phyloP scores from a whole-genome alignment of 1,140 invertebrate species.

The Hirudo medicinalis region DNA sequence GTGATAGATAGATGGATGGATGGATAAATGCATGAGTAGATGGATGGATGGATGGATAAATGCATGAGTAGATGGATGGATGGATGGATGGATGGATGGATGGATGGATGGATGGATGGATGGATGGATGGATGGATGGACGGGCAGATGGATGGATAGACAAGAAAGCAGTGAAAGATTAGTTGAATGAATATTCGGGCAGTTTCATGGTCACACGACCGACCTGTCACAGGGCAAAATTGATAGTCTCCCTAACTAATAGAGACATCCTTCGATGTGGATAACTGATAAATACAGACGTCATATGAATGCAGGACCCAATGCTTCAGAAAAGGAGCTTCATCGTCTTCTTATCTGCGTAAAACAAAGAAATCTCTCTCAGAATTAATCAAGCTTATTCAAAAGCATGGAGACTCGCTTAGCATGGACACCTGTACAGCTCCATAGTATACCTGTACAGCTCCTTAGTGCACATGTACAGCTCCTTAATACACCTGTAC shows the following conservation, averaged over 20 bases:
- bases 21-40: conserved; percentile 1
- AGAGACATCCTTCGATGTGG: neutral
- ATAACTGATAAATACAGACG: too few relatives aligned
- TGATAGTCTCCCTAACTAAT: neutral
- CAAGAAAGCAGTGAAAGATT: neutral
- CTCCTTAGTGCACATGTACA: too few relatives aligned
- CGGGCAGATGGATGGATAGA: neutral
- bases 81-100: conserved; percentile 4
- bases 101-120: neutral
- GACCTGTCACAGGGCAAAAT: neutral
- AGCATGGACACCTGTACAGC: too few relatives aligned
- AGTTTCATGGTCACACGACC: neutral
- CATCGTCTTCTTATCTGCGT: neutral
- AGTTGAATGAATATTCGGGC: neutral
- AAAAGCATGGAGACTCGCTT: too few relatives aligned
- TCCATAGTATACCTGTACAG: too few relatives aligned
- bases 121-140: neutral
- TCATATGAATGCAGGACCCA: too few relatives aligned
- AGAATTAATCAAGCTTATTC: too few relatives aligned
- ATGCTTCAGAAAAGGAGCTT: neutral
- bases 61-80: conserved; percentile 2
- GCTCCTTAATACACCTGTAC: too few relatives aligned
- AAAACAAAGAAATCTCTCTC: too few relatives aligned
- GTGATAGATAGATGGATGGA: conserved; percentile 4
- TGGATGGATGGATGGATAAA: conserved; percentile 4